Percentiles rank a stretch among this genome's conserved stretches.
Conservation (phyloP, 2,888 invertebrate genomes). For the Sarcophaga rosellei region DNA sequence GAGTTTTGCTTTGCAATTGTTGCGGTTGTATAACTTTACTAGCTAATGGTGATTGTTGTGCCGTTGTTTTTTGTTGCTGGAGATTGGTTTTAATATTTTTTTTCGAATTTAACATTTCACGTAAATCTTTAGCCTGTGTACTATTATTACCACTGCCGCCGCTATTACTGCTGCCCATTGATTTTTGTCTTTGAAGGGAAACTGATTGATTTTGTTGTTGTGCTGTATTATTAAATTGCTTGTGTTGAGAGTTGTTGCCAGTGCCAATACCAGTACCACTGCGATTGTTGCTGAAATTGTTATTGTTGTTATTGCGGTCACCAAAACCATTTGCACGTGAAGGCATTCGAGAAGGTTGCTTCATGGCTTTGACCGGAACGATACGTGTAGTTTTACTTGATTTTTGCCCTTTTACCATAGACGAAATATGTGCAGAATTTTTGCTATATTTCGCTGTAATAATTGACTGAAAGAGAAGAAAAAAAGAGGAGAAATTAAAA, state of each 20-base stretch:
- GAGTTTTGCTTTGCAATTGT: conserved; percentile 50
- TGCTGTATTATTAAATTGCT: conserved; percentile 33
- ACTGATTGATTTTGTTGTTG: conserved; percentile 56
- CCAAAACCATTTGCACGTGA: conserved; percentile 48
- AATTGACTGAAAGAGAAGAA: conserved; percentile 69
- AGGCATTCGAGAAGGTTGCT: conserved; percentile 67
- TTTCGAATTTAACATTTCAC: conserved; percentile 69
- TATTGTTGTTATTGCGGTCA: conserved; percentile 63
- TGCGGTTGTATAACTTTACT: conserved; percentile 66
- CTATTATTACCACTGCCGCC: conserved; percentile 36
- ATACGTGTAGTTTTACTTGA: conserved; percentile 67
- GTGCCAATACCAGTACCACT: conserved; percentile 38
- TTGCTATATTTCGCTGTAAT: conserved; percentile 75
- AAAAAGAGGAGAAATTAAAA: no score
- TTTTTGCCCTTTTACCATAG: conserved; percentile 77
- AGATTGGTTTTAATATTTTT: conserved; percentile 52
- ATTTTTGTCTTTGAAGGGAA: conserved; percentile 64
- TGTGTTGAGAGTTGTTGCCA: conserved; percentile 53
- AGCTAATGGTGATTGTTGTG: conserved; percentile 55
- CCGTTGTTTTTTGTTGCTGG: conserved; percentile 58
- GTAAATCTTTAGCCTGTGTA: conserved; percentile 65
- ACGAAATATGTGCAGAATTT: conserved; percentile 77
- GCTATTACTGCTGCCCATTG: conserved; percentile 53
- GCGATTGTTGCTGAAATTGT: conserved; percentile 54
- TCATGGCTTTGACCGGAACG: conserved; percentile 66